Evolutionary conservation across 2,113 vertebrate species (phyloP).

Genomic region (Setophaga kirtlandii): DNA sequence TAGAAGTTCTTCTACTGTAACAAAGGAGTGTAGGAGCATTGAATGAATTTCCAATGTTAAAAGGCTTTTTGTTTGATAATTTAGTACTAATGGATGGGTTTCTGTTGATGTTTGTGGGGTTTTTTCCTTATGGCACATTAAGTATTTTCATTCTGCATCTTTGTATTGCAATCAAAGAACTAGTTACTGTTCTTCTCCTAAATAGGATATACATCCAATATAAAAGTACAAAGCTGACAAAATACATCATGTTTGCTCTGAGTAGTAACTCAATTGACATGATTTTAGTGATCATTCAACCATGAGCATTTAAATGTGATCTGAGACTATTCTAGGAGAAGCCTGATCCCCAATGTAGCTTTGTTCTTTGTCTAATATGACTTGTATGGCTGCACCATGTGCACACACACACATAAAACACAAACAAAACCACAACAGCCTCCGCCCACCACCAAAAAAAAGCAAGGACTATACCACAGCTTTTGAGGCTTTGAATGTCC

Average conservation of each 20-base stretch:
- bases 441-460: too few relatives aligned
- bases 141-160: neutral
- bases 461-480: neutral
- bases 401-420: neutral
- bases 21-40: neutral
- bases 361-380: neutral
- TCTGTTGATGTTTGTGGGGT: neutral
- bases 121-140: neutral
- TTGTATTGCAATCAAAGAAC: neutral
- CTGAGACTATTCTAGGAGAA: neutral
- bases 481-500: neutral
- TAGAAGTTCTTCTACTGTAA: neutral
- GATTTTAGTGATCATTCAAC: neutral
- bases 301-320: neutral
- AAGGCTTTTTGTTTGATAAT: neutral
- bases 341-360: neutral
- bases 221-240: neutral
- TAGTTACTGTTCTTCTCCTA: neutral
- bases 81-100: neutral
- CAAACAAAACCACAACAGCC: neutral
- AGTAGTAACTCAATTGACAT: neutral
- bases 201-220: neutral
- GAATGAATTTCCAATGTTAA: neutral
- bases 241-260: neutral
- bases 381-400: neutral